Evolutionary conservation across 1,140 invertebrate genomes (phyloP).

Genomic region (Musca vetustissima): DNA sequence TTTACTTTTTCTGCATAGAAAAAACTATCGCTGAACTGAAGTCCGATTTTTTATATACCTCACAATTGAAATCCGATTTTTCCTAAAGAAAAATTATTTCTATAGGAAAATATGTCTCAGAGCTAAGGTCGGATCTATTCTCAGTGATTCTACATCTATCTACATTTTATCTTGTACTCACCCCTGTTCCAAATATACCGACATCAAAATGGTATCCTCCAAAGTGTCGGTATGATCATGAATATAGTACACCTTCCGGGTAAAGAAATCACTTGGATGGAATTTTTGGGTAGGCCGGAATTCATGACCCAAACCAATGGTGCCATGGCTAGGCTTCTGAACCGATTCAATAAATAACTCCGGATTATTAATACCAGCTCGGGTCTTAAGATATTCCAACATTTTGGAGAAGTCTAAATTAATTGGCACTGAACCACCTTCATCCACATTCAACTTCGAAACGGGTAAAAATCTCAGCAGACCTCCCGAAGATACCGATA

Average conservation of each 20-base stretch:
- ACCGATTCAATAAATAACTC: conserved; percentile 67
- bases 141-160: too few relatives aligned
- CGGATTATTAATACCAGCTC: conserved; percentile 71
- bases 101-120: too few relatives aligned
- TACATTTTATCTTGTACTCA: conserved; percentile 6
- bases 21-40: too few relatives aligned
- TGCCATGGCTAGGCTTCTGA: conserved; percentile 67
- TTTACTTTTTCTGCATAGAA: too few relatives aligned
- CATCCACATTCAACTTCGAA: conserved; percentile 73
- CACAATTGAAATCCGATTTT: too few relatives aligned
- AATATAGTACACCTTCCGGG: conserved; percentile 77
- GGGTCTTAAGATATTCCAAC: conserved; percentile 72
- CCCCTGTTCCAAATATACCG: conserved; percentile 68
- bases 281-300: conserved; percentile 50
- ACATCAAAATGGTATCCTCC: conserved; percentile 73
- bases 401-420: conserved; percentile 78
- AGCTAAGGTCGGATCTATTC: too few relatives aligned
- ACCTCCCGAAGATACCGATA: conserved; percentile 83
- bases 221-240: conserved; percentile 87
- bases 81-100: too few relatives aligned
- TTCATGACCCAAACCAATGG: conserved; percentile 59
- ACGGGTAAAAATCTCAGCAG: conserved; percentile 71
- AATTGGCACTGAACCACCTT: conserved; percentile 75
- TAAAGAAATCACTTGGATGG: conserved; percentile 70
- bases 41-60: too few relatives aligned